Percentiles rank a stretch among this genome's conserved stretches.
phyloP scores from a whole-genome alignment of 1,140 invertebrate species.

The Pachypeltis micranthus region DNA sequence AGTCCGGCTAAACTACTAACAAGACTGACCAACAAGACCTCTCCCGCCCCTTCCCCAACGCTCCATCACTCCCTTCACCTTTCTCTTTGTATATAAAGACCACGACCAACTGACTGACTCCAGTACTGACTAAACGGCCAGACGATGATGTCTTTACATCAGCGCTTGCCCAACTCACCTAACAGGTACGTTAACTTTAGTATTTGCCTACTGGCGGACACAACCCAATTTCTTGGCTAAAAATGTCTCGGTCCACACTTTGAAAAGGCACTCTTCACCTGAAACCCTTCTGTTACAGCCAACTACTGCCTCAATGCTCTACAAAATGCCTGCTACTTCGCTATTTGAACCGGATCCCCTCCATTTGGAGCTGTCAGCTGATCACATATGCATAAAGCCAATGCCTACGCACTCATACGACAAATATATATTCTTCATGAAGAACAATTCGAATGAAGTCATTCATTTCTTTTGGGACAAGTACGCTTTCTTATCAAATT shows the following conservation, averaged over 20 bases:
- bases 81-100: too few species aligned
- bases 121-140: background rate
- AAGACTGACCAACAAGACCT: too few species aligned
- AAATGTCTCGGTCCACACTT: background rate
- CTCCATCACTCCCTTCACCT: too few species aligned
- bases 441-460: background rate
- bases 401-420: slow-evolving; percentile 3
- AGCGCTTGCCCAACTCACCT: too few species aligned
- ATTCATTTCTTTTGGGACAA: background rate
- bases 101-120: background rate
- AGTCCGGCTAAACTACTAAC: too few species aligned
- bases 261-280: background rate
- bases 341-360: background rate
- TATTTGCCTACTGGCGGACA: too few species aligned
- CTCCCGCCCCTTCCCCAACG: too few species aligned
- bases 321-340: background rate
- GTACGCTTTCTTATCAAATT: background rate
- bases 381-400: background rate
- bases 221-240: background rate
- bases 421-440: slow-evolving; percentile 3
- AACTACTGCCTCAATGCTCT: background rate
- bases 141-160: too few species aligned
- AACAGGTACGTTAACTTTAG: too few species aligned
- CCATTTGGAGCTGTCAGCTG: background rate
- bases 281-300: background rate